phyloP scores from a whole-genome alignment of 92 coral and sea anemone species.

The Scolanthus callimorphus region DNA sequence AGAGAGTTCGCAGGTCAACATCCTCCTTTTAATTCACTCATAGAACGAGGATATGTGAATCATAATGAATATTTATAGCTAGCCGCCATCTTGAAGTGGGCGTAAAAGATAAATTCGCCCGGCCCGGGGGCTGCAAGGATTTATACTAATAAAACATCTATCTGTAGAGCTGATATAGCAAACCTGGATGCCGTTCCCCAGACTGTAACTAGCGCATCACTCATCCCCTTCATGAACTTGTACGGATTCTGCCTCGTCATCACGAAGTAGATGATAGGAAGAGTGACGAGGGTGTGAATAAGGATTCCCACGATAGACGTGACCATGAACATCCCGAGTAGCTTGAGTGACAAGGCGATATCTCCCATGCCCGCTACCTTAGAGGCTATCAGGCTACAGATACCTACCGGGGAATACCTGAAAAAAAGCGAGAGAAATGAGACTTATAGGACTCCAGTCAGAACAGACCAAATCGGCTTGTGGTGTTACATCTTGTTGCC shows the following conservation, averaged over 20 bases:
- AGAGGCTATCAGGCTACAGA: conserved; percentile 70
- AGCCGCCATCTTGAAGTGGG: no score
- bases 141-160: no score
- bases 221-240: conserved; percentile 44
- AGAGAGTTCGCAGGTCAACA: no score
- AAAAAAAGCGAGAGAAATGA: not conserved
- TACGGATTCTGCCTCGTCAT: conserved; percentile 56
- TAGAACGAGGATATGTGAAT: no score
- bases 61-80: no score
- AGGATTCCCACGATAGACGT: conserved; percentile 58
- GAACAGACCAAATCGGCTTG: no score
- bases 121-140: no score
- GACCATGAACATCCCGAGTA: conserved; percentile 59
- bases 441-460: no score
- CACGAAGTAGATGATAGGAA: conserved; percentile 48
- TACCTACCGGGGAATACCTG: conserved; percentile 68
- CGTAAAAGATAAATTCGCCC: no score
- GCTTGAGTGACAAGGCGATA: conserved; percentile 40
- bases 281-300: conserved; percentile 49
- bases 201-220: conserved; percentile 58
- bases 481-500: no score
- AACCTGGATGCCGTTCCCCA: conserved; percentile 64
- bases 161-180: no score
- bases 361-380: conserved; percentile 65
- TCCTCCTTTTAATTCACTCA: no score